A percentile compares a stretch with the other conserved stretches of the same genome.
Evolutionary conservation across 2,888 invertebrate species (phyloP).

Genomic region (Conops quadrifasciatus): DNA sequence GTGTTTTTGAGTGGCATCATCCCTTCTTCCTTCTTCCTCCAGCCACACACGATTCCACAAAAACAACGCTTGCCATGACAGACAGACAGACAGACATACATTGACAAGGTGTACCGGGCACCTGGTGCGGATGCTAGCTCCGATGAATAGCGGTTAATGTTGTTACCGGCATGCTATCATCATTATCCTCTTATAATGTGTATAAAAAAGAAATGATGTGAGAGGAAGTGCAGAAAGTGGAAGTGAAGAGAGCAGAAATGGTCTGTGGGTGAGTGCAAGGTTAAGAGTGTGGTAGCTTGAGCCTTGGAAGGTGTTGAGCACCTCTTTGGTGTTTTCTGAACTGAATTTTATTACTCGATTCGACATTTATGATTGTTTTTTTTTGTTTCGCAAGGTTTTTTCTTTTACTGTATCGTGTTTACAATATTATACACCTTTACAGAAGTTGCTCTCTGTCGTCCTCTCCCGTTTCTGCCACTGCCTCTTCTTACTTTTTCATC

Average conservation of each 20-base stretch:
- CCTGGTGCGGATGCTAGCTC: background rate
- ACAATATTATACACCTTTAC: background rate
- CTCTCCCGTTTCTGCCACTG: background rate
- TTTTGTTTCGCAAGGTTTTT: background rate
- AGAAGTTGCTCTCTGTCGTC: background rate
- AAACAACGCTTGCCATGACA: slow-evolving; percentile 2
- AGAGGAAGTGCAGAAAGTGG: too few relatives aligned
- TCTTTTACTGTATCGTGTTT: background rate
- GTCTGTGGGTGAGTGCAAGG: background rate
- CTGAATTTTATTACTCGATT: slow-evolving; percentile 23
- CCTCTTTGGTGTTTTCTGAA: slow-evolving; percentile 19
- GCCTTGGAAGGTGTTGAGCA: background rate
- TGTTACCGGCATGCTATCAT: slow-evolving; percentile 24
- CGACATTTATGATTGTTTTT: background rate
- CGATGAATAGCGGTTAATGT: background rate
- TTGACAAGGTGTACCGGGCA: background rate
- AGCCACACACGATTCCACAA: background rate
- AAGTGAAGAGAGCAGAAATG: too few relatives aligned
- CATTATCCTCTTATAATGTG: slow-evolving; percentile 42
- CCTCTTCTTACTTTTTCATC: background rate
- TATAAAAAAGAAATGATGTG: slow-evolving; percentile 43
- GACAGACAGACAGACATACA: too few relatives aligned
- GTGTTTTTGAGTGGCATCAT: background rate
- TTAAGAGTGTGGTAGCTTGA: background rate
- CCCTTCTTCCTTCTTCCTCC: background rate